phyloP scores from a whole-genome alignment of 2,888 invertebrate species.

The Cyrtodaria siliqua region DNA sequence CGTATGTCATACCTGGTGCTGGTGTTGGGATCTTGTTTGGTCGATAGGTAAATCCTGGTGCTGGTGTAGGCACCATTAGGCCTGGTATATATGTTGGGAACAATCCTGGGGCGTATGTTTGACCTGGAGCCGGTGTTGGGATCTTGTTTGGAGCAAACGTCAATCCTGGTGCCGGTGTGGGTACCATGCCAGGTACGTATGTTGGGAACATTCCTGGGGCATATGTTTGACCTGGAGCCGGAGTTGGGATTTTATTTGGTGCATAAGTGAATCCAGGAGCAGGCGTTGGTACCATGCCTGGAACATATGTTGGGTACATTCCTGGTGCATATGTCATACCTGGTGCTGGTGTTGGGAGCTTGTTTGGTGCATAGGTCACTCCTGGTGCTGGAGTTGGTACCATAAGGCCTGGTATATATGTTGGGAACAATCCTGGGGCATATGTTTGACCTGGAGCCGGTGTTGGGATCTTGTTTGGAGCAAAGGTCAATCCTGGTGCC shows the following conservation, averaged over 20 bases:
- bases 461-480: conserved; percentile 61
- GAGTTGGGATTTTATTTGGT: conserved; percentile 58
- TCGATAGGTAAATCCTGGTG: conserved; percentile 59
- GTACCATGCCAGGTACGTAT: conserved; percentile 60
- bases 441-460: conserved; percentile 54
- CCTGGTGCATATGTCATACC: conserved; percentile 63
- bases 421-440: conserved; percentile 60
- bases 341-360: conserved; percentile 60
- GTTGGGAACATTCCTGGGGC: conserved; percentile 59
- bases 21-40: conserved; percentile 54
- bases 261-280: conserved; percentile 59
- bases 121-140: conserved; percentile 66
- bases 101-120: conserved; percentile 68
- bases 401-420: conserved; percentile 63
- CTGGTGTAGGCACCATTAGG: conserved; percentile 55
- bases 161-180: conserved; percentile 54
- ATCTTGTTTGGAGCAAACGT: conserved; percentile 47
- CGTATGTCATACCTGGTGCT: conserved; percentile 52
- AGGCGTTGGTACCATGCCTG: conserved; percentile 60
- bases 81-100: conserved; percentile 59
- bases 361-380: conserved; percentile 52
- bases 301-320: conserved; percentile 56
- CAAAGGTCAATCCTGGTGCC: conserved; percentile 60
- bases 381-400: conserved; percentile 66
- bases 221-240: conserved; percentile 64